phyloP scores from a whole-genome alignment of 2,888 invertebrate species.

The Amiota minor region DNA sequence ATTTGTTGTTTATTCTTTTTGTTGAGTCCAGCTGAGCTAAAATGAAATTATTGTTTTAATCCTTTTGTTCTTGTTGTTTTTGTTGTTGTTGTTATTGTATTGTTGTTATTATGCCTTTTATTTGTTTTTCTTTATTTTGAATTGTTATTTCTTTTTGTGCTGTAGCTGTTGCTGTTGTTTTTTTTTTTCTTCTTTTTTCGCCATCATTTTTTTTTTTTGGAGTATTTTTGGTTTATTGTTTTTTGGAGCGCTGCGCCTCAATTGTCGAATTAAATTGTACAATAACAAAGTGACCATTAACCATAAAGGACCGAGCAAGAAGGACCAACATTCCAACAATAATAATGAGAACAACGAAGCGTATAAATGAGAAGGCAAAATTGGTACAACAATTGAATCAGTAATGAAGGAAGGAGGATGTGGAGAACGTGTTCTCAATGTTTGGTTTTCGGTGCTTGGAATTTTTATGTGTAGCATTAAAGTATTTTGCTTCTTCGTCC shows the following conservation, averaged over 20 bases:
- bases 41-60: conserved; percentile 38
- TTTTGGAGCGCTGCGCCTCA: background rate
- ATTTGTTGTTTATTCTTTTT: background rate
- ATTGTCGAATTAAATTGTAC: conserved; percentile 11
- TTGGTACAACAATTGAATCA: too few species aligned
- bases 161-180: conserved; percentile 13
- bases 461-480: conserved; percentile 17
- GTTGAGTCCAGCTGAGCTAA: conserved; percentile 17
- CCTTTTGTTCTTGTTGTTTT: conserved; percentile 31
- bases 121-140: background rate
- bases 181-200: conserved; percentile 38
- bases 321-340: too few species aligned
- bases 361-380: background rate
- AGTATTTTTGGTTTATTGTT: conserved; percentile 17
- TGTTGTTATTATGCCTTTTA: conserved; percentile 6
- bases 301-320: background rate
- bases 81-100: conserved; percentile 8
- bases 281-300: conserved; percentile 19
- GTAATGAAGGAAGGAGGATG: too few species aligned
- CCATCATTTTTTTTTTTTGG: background rate
- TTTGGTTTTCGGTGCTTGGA: background rate
- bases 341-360: background rate
- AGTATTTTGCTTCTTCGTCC: conserved; percentile 16
- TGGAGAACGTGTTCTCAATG: background rate
- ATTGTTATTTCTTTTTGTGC: background rate